These are phyloP conservation scores for Ligdia adustata DNA, from an alignment of 2,888 invertebrate species.

Conservation along the genomic window DNA sequence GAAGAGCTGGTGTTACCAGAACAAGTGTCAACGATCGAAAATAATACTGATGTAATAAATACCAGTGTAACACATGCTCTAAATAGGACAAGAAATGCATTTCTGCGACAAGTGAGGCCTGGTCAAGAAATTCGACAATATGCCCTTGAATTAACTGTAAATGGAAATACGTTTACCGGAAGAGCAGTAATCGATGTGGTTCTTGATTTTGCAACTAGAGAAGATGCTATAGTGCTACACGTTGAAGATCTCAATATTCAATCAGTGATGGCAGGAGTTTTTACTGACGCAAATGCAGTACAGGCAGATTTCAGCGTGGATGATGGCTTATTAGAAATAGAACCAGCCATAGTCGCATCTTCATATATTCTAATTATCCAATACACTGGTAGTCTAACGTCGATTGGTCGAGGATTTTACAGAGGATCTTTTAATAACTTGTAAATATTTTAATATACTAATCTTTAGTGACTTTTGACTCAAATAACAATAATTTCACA, in stretches of 20 bases:
- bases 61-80: constrained; percentile 25
- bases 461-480: too few relatives aligned
- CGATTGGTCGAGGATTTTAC: constrained; percentile 50
- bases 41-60: constrained; percentile 17
- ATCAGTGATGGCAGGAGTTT: constrained; percentile 49
- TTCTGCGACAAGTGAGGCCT: constrained; percentile 46
- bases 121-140: constrained; percentile 52
- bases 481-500: too few relatives aligned
- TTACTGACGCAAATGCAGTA: constrained; percentile 42
- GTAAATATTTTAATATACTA: too few relatives aligned
- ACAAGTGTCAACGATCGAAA: not conserved
- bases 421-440: constrained; percentile 37
- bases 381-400: constrained; percentile 48
- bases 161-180: constrained; percentile 50
- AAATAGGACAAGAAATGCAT: constrained; percentile 30
- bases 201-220: constrained; percentile 42
- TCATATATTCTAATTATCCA: constrained; percentile 53
- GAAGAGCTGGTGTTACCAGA: constrained; percentile 9
- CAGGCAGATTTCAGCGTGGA: constrained; percentile 33
- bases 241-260: constrained; percentile 44
- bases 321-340: constrained; percentile 48
- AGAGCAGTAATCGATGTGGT: constrained; percentile 48
- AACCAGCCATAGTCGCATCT: constrained; percentile 35
- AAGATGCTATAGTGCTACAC: constrained; percentile 48
- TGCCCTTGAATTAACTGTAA: constrained; percentile 47